Evolutionary conservation across 2,888 invertebrate species (phyloP), one percentile per base, ranked within the genome.

Genomic region (Trypoxylon attenuatum): DNA sequence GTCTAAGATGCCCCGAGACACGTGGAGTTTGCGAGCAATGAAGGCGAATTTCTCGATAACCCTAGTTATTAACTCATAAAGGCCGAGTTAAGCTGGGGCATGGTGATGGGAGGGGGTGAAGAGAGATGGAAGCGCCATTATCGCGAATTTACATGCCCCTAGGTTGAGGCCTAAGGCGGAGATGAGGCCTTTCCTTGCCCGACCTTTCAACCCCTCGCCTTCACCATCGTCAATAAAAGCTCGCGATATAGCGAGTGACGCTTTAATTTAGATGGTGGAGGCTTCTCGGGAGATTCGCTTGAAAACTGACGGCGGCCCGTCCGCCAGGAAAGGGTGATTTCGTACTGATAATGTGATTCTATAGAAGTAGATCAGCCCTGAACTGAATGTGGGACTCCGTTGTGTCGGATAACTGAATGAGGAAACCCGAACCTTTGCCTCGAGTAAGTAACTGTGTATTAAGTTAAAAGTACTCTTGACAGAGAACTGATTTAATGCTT

Each of bases 61-160:
- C 81, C 84, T 80, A 85, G 85, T 85, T 84, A 86, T 85, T 84
- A 85, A 86, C 83, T 86, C 84, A 85, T 86, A 86, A 86, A 86
- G 81, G 83, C 81, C 76, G 79, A 82, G 84, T 83, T 84, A 82
- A 81, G 79, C 79, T 73, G 57, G 61, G 76, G 79, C 75, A 76
- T 74, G 68, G 76, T 67, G 80, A 72, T 56, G 61, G 76, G 78
- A 76, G 76, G 73, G 68, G 76, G 69, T 73, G 77, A 70, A 63
- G 73, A 71, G 71, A 76, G 76, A 77, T 82, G 78, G 79, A 79
- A 68, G 70, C n/a, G 77, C 83, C 79, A 84, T 85, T 84, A 85
- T 85, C 84, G 81, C 80, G 81, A 86, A 86, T 86, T 86, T 85
- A 85, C 85, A 85, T 84, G 82, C 82, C 80, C 67, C 66, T n/a